phyloP scores from a whole-genome alignment of 2,113 vertebrate genomes.

The Rhinopomastus cyanomelas region DNA sequence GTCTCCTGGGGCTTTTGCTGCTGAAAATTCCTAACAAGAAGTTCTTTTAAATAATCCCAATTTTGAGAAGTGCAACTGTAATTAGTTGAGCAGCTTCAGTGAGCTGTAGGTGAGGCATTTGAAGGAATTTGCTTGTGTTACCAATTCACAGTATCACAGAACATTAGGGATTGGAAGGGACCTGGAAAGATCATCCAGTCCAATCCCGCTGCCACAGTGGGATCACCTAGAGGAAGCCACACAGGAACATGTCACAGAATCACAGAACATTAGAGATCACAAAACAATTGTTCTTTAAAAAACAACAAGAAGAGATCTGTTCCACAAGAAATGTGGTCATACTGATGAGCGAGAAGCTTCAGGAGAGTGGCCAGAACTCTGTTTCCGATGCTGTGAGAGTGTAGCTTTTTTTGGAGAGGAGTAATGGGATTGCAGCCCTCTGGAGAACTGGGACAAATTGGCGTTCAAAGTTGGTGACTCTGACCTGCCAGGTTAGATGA shows the following conservation, averaged over 20 bases:
- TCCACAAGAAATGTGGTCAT: background rate
- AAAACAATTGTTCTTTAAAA: no score
- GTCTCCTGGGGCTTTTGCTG: background rate
- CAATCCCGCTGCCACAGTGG: no score
- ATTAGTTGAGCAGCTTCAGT: background rate
- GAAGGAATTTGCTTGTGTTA: background rate
- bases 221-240: no score
- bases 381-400: background rate
- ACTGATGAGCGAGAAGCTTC: background rate
- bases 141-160: no score
- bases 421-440: background rate
- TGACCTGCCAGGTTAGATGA: background rate
- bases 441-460: background rate
- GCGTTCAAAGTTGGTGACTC: background rate
- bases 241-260: no score
- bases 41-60: background rate
- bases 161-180: no score
- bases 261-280: no score
- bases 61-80: background rate
- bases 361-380: background rate
- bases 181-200: no score
- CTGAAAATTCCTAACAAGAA: background rate
- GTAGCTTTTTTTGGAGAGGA: background rate
- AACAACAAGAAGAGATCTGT: background rate
- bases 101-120: background rate